These are phyloP conservation scores for Copidosoma aretas DNA, from an alignment of 2,888 invertebrate species.

Conservation along the genomic window DNA sequence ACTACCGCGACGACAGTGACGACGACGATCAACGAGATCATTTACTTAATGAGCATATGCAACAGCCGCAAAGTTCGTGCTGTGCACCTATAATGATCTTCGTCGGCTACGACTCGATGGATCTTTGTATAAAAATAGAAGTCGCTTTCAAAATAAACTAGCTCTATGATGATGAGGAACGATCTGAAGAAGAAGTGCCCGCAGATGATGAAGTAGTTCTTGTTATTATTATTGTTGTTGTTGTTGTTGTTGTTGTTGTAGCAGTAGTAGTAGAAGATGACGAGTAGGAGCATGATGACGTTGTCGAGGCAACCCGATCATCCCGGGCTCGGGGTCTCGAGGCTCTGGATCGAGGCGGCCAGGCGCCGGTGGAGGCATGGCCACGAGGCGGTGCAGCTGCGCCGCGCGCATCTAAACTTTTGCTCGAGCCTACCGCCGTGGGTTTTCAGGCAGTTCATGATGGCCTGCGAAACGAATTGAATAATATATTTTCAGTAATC, in stretches of 20 bases:
- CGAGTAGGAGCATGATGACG: neutral
- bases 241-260: too few relatives aligned
- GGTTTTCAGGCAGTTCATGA: conserved; percentile 36
- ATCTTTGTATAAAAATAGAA: conserved; percentile 41
- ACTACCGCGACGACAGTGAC: too few relatives aligned
- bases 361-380: conserved; percentile 39
- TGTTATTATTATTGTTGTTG: too few relatives aligned
- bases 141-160: conserved; percentile 42
- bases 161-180: conserved; percentile 40
- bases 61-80: neutral
- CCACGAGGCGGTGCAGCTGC: conserved; percentile 33
- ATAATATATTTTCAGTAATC: neutral
- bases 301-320: conserved; percentile 28
- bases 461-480: conserved; percentile 24
- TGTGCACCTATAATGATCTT: neutral
- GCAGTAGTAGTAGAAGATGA: too few relatives aligned
- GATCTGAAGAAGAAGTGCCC: conserved; percentile 40
- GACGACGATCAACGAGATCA: too few relatives aligned
- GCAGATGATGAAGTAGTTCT: conserved; percentile 28
- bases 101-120: conserved; percentile 17
- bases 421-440: conserved; percentile 35
- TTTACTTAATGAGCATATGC: too few relatives aligned
- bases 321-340: conserved; percentile 38
- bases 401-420: conserved; percentile 36
- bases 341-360: conserved; percentile 37